Conservation (phyloP, 2,113 vertebrate genomes). For the Gadus macrocephalus region DNA sequence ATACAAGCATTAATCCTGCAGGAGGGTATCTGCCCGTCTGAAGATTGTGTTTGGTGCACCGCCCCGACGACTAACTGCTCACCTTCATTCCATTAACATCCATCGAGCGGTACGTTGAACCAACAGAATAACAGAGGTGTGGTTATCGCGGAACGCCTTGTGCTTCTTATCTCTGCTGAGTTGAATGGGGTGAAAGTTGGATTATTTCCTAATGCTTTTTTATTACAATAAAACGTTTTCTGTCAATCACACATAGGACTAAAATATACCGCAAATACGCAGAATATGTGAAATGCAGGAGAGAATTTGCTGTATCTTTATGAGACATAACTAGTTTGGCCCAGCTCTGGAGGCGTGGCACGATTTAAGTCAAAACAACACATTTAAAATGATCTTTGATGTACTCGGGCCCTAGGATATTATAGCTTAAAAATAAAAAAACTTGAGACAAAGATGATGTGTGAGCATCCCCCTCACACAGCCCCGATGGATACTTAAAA, state of each 20-base stretch:
- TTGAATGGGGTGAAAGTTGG: slow-evolving; percentile 1
- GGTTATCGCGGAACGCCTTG: slow-evolving; percentile 44
- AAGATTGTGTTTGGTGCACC: slow-evolving; percentile 50
- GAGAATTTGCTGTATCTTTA: no score
- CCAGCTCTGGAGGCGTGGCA: no score
- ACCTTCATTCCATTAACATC: slow-evolving; percentile 43
- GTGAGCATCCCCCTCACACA: slow-evolving; percentile 23
- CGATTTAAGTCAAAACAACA: no score
- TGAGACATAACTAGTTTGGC: no score
- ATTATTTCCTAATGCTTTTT: neutral
- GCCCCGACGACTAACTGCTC: slow-evolving; percentile 54
- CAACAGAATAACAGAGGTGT: slow-evolving; percentile 24
- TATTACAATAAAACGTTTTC: neutral
- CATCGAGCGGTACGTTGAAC: slow-evolving; percentile 17
- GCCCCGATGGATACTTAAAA: slow-evolving; percentile 47
- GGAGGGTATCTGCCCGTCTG: slow-evolving; percentile 44
- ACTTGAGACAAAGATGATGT: no score
- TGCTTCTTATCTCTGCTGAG: slow-evolving; percentile 29
- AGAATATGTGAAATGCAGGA: no score
- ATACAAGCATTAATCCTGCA: slow-evolving; percentile 57
- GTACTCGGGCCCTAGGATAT: slow-evolving; percentile 2
- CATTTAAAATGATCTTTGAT: neutral
- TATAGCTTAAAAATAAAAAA: no score
- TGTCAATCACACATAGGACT: neutral
- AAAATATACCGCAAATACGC: neutral